Conservation (phyloP, 1,140 invertebrate species). For the Bombus consobrinus region DNA sequence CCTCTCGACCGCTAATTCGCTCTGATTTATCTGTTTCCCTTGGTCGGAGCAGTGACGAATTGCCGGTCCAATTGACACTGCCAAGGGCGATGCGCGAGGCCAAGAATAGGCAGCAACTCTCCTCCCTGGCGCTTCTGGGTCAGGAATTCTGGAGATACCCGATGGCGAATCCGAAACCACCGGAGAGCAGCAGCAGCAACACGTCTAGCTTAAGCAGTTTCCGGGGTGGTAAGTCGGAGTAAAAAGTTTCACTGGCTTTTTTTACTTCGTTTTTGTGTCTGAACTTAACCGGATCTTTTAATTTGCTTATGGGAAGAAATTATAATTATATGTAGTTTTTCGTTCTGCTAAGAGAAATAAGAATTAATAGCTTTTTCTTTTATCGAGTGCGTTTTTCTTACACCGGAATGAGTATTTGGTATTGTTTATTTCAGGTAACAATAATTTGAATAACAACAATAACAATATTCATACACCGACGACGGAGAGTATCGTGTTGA, state of each 20-base stretch:
- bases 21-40: slow-evolving; percentile 38
- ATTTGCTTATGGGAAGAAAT: too few relatives aligned
- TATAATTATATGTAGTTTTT: background rate
- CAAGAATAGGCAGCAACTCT: slow-evolving; percentile 93
- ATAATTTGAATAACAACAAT: slow-evolving; percentile 71
- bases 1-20: slow-evolving; percentile 27
- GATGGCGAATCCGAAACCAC: slow-evolving; percentile 87
- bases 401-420: background rate
- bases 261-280: background rate
- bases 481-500: slow-evolving; percentile 88
- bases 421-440: slow-evolving; percentile 73
- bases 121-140: slow-evolving; percentile 94
- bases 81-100: slow-evolving; percentile 93
- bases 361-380: too few relatives aligned
- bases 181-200: slow-evolving; percentile 80
- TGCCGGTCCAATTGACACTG: slow-evolving; percentile 94
- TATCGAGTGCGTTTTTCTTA: too few relatives aligned
- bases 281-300: background rate
- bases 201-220: slow-evolving; percentile 81
- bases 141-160: slow-evolving; percentile 97
- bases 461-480: slow-evolving; percentile 77
- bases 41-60: slow-evolving; percentile 89
- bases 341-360: too few relatives aligned
- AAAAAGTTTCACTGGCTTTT: background rate
- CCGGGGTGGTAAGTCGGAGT: slow-evolving; percentile 73